A percentile compares a stretch with the other conserved stretches of the same genome.
These are phyloP conservation scores for Geotrupes spiniger DNA, from an alignment of 2,888 invertebrate genomes.

Conservation along the genomic window DNA sequence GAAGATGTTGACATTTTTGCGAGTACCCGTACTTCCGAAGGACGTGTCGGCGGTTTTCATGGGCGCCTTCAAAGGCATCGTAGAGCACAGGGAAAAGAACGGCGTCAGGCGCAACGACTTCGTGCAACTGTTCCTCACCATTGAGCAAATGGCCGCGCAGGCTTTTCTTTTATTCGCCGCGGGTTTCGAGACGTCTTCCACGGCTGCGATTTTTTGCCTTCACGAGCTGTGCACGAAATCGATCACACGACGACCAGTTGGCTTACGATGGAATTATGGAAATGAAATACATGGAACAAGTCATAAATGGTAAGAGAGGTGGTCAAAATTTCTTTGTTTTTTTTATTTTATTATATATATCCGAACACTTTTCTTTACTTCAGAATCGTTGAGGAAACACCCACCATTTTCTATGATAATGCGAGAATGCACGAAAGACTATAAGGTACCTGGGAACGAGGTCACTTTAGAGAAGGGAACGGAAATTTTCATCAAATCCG, in stretches of 20 bases:
- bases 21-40: too few species aligned
- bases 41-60: slow-evolving; percentile 38
- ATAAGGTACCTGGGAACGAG: too few species aligned
- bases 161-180: slow-evolving; percentile 49
- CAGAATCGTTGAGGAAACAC: slow-evolving; percentile 49
- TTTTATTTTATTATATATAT: too few species aligned
- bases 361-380: background rate
- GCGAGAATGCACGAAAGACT: too few species aligned
- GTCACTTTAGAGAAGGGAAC: too few species aligned
- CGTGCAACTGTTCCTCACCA: slow-evolving; percentile 36
- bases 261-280: slow-evolving; percentile 48
- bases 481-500: too few species aligned
- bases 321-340: too few species aligned
- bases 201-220: slow-evolving; percentile 42
- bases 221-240: slow-evolving; percentile 46
- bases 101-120: slow-evolving; percentile 38
- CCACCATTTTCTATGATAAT: too few species aligned
- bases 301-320: slow-evolving; percentile 43
- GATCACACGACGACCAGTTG: slow-evolving; percentile 40
- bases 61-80: slow-evolving; percentile 32
- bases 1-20: slow-evolving; percentile 27
- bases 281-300: slow-evolving; percentile 51
- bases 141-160: slow-evolving; percentile 37
- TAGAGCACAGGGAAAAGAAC: slow-evolving; percentile 30
- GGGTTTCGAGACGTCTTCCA: slow-evolving; percentile 51